A percentile compares a stretch with the other conserved stretches of the same genome.
Evolutionary conservation across 2,113 vertebrate species (phyloP).

Genomic region (Phalacrocorax pelagicus): DNA sequence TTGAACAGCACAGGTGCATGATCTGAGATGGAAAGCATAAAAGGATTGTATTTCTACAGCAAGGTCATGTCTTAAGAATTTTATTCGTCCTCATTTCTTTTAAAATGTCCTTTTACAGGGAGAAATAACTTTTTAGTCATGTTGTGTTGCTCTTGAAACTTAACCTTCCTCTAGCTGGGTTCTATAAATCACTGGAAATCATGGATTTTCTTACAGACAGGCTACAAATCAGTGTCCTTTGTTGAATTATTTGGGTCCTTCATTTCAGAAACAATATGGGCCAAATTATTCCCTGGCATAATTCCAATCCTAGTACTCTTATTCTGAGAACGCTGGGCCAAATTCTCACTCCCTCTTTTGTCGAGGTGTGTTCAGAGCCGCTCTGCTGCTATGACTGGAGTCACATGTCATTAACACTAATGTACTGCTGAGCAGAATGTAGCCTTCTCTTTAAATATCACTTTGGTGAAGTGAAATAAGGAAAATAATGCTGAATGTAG

Average conservation of each 20-base stretch:
- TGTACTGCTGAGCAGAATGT: neutral
- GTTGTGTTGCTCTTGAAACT: conserved; percentile 5
- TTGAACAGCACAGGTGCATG: neutral
- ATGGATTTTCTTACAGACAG: conserved; percentile 6
- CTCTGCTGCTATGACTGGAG: neutral
- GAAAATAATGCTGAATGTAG: neutral
- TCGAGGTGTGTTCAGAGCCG: neutral
- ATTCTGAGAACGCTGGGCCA: neutral
- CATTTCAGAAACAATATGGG: neutral
- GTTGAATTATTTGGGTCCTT: neutral
- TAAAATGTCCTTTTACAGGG: conserved; percentile 3
- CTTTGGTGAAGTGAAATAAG: neutral
- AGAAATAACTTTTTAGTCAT: neutral
- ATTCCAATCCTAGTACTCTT: neutral
- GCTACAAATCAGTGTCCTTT: conserved; percentile 1
- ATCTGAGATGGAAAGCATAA: neutral
- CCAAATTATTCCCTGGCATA: neutral
- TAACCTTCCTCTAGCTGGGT: neutral
- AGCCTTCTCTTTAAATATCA: neutral
- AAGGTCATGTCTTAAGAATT: neutral
- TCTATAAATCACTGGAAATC: conserved; percentile 2
- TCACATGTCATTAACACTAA: neutral
- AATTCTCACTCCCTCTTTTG: neutral
- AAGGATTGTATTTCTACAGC: conserved; percentile 5
- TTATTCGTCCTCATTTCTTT: neutral